Evolutionary conservation across 2,888 invertebrate species (phyloP), one percentile per base, ranked within the genome.

Genomic region (Parelbella ahira): DNA sequence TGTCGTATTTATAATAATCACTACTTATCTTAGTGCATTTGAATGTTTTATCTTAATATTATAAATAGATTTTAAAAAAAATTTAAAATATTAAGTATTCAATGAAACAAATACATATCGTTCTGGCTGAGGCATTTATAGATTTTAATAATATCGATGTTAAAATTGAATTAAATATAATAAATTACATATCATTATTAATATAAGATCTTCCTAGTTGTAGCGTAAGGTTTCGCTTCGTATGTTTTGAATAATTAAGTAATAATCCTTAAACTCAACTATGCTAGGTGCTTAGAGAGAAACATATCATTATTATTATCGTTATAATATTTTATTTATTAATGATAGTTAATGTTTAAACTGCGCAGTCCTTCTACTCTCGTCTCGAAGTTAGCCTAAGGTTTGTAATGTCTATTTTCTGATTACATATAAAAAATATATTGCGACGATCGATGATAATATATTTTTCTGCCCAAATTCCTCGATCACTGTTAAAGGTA

Each of bases 111-210:
- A 79, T 75, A 88, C 82, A 88, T 86, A 87, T 87, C 83, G 56
- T 65, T 64, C 79, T 87, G 88, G 87, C 87, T 88, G 88, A 79
- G 87, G 88, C 87, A 88, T 87, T 86, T 86, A 81, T 70, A 69
- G 59, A 53, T 62, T 60, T 51, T 3, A 58, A 63, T 66, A 70
- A 68, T 67, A 76, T 82, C 54, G 77, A 64, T 82, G 82, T 82
- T 81, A 76, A 63, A 49, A 25, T 41, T 49, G 33, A 41, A 30
- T 24, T 36, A 43, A 43, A 12, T 48, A 47, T 15, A 3, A 15
- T 15, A 3, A 15, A 15, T n/a, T n/a, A 53, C 50, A 50, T 51
- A 49, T 54, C 51, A 49, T 45, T 30, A 28, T 51, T 48, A 43
- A 28, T 37, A 9, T 49, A 53, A 51, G 47, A 64, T 69, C 66